phyloP scores from a whole-genome alignment of 1,140 invertebrate genomes.

The Lordiphosa collinella region DNA sequence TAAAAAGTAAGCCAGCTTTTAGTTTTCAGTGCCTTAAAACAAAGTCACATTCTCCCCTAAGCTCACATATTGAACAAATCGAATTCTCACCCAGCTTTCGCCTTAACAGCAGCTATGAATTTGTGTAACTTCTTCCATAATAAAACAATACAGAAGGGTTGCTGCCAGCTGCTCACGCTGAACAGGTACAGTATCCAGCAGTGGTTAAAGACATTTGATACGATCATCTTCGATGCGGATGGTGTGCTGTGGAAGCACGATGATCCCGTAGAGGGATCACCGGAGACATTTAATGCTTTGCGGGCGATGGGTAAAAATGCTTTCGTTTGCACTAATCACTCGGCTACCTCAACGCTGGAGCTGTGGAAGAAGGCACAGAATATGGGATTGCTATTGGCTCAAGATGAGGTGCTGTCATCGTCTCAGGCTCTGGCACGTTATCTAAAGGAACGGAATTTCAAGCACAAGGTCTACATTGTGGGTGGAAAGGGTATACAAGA shows the following conservation, averaged over 20 bases:
- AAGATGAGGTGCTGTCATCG: constrained; percentile 35
- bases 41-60: too few species aligned
- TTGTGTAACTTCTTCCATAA: constrained; percentile 4
- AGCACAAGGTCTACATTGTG: constrained; percentile 34
- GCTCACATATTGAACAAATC: too few species aligned
- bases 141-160: constrained; percentile 17
- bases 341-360: constrained; percentile 1
- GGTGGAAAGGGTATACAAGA: constrained; percentile 43
- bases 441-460: constrained; percentile 27
- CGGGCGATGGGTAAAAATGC: constrained; percentile 43
- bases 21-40: too few species aligned
- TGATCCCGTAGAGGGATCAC: constrained; percentile 7
- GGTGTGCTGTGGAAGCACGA: constrained; percentile 43
- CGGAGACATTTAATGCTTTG: constrained; percentile 48
- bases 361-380: constrained; percentile 22
- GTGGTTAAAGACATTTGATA: constrained; percentile 41
- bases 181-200: constrained; percentile 34
- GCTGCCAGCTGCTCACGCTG: constrained; percentile 30
- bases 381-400: constrained; percentile 30
- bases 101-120: constrained; percentile 17
- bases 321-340: constrained; percentile 48
- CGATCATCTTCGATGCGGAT: constrained; percentile 40
- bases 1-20: too few species aligned
- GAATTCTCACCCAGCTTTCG: too few species aligned
- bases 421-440: constrained; percentile 21